Evolutionary conservation across 2,888 invertebrate genomes (phyloP), one percentile per base, ranked within the genome.

Genomic region (Oligia fasciuncula): DNA sequence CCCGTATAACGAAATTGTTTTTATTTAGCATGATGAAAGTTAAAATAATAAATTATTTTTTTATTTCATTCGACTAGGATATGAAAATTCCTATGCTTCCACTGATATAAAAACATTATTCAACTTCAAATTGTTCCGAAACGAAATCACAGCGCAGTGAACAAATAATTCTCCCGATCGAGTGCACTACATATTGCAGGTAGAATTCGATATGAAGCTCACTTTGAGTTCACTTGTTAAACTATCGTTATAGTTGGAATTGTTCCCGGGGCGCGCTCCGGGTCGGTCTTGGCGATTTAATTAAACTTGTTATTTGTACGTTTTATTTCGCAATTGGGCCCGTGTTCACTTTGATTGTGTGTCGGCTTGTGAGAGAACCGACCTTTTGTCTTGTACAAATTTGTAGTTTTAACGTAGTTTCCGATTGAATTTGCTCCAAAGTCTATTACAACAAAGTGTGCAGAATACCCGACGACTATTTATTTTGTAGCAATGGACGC

Each of bases 301-400:
- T 97, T 97, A 97, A 97, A 96, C 94, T 95, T 96, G 96, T 95
- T 96, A 96, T 95, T 96, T 96, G 95, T 95, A 94, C 94, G 94
- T 96, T 96, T 96, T 96, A 96, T 96, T 96, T 96, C 93, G 93
- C 94, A 94, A 95, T 95, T 93, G 95, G 93, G 91, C 91, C 91
- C 91, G 91, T 91, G 92, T 92, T 93, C 93, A 93, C 95, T 95
- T 96, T 95, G 95, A 95, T 95, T 95, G 94, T 94, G 93, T 91
- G 93, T 91, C 91, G 93, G 93, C 90, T 92, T 90, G 92, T 91
- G 91, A 91, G 90, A 88, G 89, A 90, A 91, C 90, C 89, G 85
- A 91, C 91, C 92, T 93, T 93, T 93, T 93, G 92, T 93, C 91
- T 92, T 90, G 82, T 88, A 86, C 88, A 86, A 87, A 85, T 82